These are phyloP conservation scores for Cepphus grylle DNA, from an alignment of 2,113 vertebrate genomes.

Conservation along the genomic window DNA sequence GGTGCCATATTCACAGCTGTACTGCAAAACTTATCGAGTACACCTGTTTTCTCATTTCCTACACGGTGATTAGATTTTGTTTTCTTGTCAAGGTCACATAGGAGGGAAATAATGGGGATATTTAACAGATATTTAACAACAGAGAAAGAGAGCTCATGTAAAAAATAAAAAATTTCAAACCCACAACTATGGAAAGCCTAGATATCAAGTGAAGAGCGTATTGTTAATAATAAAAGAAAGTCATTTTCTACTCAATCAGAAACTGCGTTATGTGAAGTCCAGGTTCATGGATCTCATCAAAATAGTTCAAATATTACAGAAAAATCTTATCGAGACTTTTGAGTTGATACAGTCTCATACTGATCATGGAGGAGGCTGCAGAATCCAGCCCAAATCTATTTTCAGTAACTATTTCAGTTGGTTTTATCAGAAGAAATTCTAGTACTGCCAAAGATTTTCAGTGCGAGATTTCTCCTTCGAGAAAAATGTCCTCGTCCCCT, in stretches of 20 bases:
- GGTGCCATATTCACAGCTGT: conserved; percentile 7
- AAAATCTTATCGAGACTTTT: not conserved
- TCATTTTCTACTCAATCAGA: not conserved
- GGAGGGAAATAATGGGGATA: not conserved
- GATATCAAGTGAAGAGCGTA: not conserved
- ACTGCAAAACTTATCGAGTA: not conserved
- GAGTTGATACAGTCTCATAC: not conserved
- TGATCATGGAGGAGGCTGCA: not conserved
- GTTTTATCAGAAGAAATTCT: not conserved
- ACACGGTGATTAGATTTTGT: not conserved
- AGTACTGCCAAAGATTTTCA: conserved; percentile 11
- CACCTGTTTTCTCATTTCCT: not conserved
- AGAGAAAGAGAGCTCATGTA: not conserved
- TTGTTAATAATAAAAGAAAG: not conserved
- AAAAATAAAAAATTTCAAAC: not conserved
- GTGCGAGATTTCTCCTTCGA: not conserved
- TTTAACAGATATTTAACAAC: not conserved
- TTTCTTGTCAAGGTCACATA: not conserved
- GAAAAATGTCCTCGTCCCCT: not conserved
- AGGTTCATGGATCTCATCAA: not conserved
- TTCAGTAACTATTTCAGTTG: not conserved
- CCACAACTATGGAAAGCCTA: not conserved
- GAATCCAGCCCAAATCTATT: not conserved
- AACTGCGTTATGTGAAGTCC: not conserved
- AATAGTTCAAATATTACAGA: not conserved